Evolutionary conservation across 1,140 invertebrate species (phyloP).

Genomic region (Onthophagus taurus): DNA sequence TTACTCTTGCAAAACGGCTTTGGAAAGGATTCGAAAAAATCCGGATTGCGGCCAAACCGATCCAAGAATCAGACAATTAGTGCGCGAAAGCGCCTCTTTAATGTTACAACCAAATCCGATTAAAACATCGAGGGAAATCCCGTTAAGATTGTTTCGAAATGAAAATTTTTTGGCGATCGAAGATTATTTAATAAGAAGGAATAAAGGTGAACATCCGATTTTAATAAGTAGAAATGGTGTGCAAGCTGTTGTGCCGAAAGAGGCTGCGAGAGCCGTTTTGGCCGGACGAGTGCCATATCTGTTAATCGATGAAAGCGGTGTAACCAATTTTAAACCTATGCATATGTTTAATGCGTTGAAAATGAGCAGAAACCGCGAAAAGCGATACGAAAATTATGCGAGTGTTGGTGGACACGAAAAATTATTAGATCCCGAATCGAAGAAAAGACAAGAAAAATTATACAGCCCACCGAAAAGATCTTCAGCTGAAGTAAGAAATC

Average conservation of each 20-base stretch:
- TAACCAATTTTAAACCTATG: constrained; percentile 65
- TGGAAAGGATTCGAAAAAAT: constrained; percentile 52
- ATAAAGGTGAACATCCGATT: constrained; percentile 48
- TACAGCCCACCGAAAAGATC: constrained; percentile 4
- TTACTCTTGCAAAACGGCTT: constrained; percentile 48
- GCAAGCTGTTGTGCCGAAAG: constrained; percentile 67
- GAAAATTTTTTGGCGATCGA: constrained; percentile 65
- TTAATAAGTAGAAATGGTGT: constrained; percentile 66
- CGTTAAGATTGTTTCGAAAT: constrained; percentile 50
- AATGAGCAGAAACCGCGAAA: constrained; percentile 42
- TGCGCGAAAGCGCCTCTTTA: constrained; percentile 59
- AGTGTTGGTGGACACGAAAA: constrained; percentile 31
- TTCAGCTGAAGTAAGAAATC: constrained; percentile 15
- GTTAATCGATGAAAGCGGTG: constrained; percentile 65
- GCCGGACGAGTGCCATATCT: constrained; percentile 67
- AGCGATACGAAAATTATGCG: constrained; percentile 42
- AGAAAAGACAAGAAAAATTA: neutral
- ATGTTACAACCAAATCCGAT: constrained; percentile 38
- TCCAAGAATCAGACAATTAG: constrained; percentile 55
- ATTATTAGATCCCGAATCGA: neutral
- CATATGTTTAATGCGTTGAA: constrained; percentile 60
- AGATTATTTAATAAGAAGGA: constrained; percentile 57
- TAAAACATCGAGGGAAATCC: constrained; percentile 55
- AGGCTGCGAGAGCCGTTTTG: constrained; percentile 60
- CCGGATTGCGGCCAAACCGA: constrained; percentile 56